Base-by-base conservation (phyloP, 2,113 vertebrate genomes). In the Odocoileus virginianus region DNA sequence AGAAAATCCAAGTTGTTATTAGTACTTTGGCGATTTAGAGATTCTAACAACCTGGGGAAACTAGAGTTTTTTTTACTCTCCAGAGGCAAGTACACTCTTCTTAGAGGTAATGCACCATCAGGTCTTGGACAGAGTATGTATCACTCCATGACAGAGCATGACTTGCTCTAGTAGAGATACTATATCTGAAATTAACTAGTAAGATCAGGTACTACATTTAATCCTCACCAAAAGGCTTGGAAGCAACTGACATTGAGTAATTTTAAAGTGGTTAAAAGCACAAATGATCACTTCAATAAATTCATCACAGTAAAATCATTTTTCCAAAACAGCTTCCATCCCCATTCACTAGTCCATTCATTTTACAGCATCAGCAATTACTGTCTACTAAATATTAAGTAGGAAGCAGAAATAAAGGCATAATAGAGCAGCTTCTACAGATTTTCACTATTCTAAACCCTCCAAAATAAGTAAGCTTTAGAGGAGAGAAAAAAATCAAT, bases 221-320 rank as follows among this genome's bases (percentile, higher is more conserved):
- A 96, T 88, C 55, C 96, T 85, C 92, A 90, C n/a, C 30, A 60
- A 82, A 94, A 89, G 52, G 19, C 17, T 36, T 67, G 3, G 9
- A 91, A 89, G 36, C 30, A 93, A 94, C 12, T 78, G n/a, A 91
- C 21, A 84, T 11, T 60, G 17, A 71, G 50, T 79, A 97, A 93
- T 92, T 91, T 95, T 95, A 88, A 92, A 83, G 55, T 57, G 2
- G 36, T 82, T 64, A 92, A 91, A 96, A 94, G 33, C 58, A 71
- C 30, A 87, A 55, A 45, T 78, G 19, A 78, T 54, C 40, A 71
- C 43, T 67, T 85, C 23, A 96, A 84, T 92, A 97, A 95, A 88
- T 78, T 92, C 3, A 82, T 93, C n/a, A 85, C 1, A 95, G 54
- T 91, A 74, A 95, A 98, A 58, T 30, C 74, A 74, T 84, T 74